phyloP scores from a whole-genome alignment of 2,797 vertebrate species.

The Rhadinocentrus ornatus region DNA sequence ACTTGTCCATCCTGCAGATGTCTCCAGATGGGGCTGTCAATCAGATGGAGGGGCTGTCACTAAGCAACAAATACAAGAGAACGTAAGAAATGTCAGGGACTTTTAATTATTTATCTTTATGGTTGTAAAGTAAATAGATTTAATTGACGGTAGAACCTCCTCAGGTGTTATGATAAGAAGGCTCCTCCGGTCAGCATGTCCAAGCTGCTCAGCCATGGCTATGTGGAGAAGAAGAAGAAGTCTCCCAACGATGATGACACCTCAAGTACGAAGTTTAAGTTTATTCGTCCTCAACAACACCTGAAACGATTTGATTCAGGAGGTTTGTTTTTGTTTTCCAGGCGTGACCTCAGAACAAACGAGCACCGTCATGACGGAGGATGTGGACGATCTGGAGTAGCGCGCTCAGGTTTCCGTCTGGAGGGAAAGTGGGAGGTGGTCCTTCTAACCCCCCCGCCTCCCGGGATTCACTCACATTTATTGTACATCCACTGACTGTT shows the following conservation, averaged over 20 bases:
- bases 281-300: too few relatives aligned
- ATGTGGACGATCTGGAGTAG: conserved; percentile 79
- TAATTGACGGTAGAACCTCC: background rate
- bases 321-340: conserved; percentile 36
- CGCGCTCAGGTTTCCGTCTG: background rate
- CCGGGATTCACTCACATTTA: conserved; percentile 54
- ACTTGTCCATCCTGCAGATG: conserved; percentile 30
- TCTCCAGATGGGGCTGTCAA: conserved; percentile 58
- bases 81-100: conserved; percentile 54
- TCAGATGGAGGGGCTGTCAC: conserved; percentile 69
- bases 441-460: conserved; percentile 36
- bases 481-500: conserved; percentile 73
- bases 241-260: conserved; percentile 79
- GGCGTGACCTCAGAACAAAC: conserved; percentile 83
- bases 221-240: conserved; percentile 79
- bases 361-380: conserved; percentile 79
- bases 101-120: background rate
- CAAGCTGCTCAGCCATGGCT: conserved; percentile 86
- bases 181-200: conserved; percentile 82
- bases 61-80: conserved; percentile 82
- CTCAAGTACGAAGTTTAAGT: conserved; percentile 75
- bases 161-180: conserved; percentile 83
- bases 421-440: conserved; percentile 10
- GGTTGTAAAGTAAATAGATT: background rate
- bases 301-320: background rate